Evolutionary conservation across 2,888 invertebrate genomes (phyloP).

Genomic region (Phortica okadai): DNA sequence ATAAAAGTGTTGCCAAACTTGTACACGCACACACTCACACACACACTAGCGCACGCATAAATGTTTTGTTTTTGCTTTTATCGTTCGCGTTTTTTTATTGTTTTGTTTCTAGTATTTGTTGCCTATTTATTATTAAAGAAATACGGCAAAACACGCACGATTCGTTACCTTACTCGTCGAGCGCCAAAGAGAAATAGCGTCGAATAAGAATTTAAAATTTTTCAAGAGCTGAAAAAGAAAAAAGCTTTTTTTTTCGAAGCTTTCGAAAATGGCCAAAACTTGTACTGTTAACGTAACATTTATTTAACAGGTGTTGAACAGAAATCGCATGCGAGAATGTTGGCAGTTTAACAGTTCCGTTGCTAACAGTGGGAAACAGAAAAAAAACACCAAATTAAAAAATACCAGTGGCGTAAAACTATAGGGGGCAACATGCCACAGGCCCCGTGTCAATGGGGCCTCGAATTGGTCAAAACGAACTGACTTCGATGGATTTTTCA

Average conservation of each 20-base stretch:
- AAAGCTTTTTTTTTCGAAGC: not conserved
- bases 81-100: not conserved
- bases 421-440: too few relatives aligned
- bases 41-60: not conserved
- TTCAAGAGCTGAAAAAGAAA: not conserved
- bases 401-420: too few relatives aligned
- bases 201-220: not conserved
- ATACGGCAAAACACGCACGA: not conserved
- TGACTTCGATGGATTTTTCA: too few relatives aligned
- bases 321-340: too few relatives aligned
- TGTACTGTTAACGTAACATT: not conserved
- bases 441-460: too few relatives aligned
- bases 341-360: too few relatives aligned
- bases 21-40: not conserved
- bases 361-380: too few relatives aligned
- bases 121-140: not conserved
- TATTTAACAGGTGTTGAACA: not conserved
- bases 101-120: not conserved
- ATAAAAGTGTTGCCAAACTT: not conserved
- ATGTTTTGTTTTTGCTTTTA: slow-evolving; percentile 43
- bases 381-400: not conserved
- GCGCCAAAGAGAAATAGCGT: slow-evolving; percentile 1
- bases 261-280: not conserved
- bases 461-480: too few relatives aligned
- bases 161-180: slow-evolving; percentile 11